Evolutionary conservation across 2,888 invertebrate species (phyloP).

Genomic region (Heliconius hortense): DNA sequence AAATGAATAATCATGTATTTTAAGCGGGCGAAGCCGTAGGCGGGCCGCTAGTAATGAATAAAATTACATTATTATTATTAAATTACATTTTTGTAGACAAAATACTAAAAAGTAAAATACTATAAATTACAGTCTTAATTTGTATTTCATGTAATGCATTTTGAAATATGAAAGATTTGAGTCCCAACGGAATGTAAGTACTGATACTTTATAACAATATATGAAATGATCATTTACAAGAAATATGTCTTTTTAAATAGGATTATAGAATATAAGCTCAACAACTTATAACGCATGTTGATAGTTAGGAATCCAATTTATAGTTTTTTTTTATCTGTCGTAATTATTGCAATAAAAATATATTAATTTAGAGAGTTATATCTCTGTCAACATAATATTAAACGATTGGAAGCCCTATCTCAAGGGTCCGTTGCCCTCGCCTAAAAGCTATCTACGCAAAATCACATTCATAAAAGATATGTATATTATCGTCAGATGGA

Average conservation of each 20-base stretch:
- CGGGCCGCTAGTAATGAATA: too few species aligned
- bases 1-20: too few species aligned
- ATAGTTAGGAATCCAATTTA: neutral
- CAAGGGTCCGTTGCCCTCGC: slow-evolving; percentile 46
- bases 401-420: slow-evolving; percentile 41
- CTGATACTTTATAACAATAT: neutral
- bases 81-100: too few species aligned
- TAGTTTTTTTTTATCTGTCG: neutral
- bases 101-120: too few species aligned
- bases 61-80: too few species aligned
- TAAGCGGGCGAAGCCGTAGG: too few species aligned
- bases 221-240: neutral
- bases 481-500: slow-evolving; percentile 60
- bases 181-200: neutral
- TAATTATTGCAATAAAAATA: neutral
- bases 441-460: slow-evolving; percentile 47
- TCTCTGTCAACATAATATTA: neutral
- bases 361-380: neutral
- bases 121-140: too few species aligned
- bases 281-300: neutral
- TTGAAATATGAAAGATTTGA: neutral
- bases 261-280: neutral
- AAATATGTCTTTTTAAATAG: neutral
- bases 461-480: slow-evolving; percentile 65
- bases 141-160: neutral